Evolutionary conservation across 2,888 invertebrate genomes (phyloP).

Genomic region (Keiferia lycopersicella): DNA sequence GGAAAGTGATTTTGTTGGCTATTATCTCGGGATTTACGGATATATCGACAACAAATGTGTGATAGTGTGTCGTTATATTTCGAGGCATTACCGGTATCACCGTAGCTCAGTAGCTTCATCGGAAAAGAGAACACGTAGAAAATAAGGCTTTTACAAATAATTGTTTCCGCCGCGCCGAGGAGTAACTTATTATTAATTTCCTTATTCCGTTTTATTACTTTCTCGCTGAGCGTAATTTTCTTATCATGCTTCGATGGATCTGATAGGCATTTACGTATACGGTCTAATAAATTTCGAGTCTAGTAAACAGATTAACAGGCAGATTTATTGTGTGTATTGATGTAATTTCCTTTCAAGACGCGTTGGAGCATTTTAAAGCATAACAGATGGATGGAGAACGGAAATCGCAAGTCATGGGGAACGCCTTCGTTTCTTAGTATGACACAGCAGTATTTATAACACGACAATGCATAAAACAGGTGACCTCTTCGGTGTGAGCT

Average conservation of each 20-base stretch:
- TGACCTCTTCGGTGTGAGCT: constrained; percentile 23
- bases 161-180: neutral
- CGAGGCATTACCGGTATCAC: constrained; percentile 35
- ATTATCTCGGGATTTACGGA: constrained; percentile 37
- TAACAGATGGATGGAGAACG: constrained; percentile 48
- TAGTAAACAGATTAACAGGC: constrained; percentile 50
- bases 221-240: neutral
- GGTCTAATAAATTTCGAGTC: constrained; percentile 26
- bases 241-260: neutral
- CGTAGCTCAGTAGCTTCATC: constrained; percentile 26
- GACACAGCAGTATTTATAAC: constrained; percentile 20
- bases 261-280: neutral
- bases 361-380: constrained; percentile 49
- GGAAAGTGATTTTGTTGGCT: constrained; percentile 41
- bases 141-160: constrained; percentile 12
- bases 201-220: neutral
- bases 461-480: constrained; percentile 9
- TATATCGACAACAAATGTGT: constrained; percentile 49
- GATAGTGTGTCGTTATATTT: constrained; percentile 39
- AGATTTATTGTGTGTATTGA: constrained; percentile 49
- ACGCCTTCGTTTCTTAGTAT: constrained; percentile 36
- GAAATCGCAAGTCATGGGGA: constrained; percentile 47
- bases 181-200: constrained; percentile 12
- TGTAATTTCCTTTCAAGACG: constrained; percentile 39
- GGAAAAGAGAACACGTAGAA: constrained; percentile 36